Conservation (phyloP, 2,888 invertebrate genomes). For the Branchellion lobata region DNA sequence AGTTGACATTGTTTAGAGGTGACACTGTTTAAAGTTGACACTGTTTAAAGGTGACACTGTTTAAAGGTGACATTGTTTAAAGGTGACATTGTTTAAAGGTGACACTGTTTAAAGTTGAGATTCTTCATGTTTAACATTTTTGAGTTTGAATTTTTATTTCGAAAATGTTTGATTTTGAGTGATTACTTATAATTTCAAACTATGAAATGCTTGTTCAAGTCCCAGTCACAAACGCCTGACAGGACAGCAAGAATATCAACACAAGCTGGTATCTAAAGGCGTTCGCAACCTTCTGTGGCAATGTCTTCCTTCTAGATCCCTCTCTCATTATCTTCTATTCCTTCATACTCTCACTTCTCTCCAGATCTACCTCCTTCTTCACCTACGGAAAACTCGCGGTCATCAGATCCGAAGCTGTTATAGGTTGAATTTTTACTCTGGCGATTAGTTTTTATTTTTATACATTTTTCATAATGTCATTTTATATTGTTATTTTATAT, state of each 20-base stretch:
- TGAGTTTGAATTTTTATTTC: neutral
- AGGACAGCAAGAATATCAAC: neutral
- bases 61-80: too few relatives aligned
- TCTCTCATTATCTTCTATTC: conserved; percentile 13
- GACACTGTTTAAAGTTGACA: too few relatives aligned
- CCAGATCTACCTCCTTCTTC: neutral
- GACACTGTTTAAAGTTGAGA: too few relatives aligned
- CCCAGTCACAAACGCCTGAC: too few relatives aligned
- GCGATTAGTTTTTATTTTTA: too few relatives aligned
- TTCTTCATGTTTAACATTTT: neutral
- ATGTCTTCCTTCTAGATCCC: conserved; percentile 35
- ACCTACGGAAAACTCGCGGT: neutral
- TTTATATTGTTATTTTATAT: too few relatives aligned
- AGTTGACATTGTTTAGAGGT: too few relatives aligned
- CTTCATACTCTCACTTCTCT: conserved; percentile 18
- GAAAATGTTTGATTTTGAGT: neutral
- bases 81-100: too few relatives aligned
- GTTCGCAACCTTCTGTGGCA: conserved; percentile 20
- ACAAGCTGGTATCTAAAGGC: conserved; percentile 5
- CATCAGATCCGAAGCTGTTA: conserved; percentile 8
- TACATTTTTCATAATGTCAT: too few relatives aligned
- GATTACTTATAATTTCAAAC: neutral
- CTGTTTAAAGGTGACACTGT: too few relatives aligned
- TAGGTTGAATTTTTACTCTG: neutral
- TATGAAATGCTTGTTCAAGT: too few relatives aligned